Evolutionary conservation across 2,888 invertebrate genomes (phyloP).

Genomic region (Epinotia bilunana): DNA sequence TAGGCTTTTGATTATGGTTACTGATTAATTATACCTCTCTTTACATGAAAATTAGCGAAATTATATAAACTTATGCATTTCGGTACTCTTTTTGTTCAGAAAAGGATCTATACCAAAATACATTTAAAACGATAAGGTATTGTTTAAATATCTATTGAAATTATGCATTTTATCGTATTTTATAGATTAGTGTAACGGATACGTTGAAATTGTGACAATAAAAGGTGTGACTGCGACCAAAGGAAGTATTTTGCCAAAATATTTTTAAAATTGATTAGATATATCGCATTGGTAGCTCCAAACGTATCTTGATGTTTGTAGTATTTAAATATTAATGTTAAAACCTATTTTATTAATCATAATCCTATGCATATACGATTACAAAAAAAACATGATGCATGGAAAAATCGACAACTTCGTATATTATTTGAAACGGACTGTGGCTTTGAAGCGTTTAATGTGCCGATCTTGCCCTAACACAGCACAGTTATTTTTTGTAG

Average conservation of each 20-base stretch:
- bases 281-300: constrained; percentile 12
- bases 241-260: constrained; percentile 54
- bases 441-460: too few species aligned
- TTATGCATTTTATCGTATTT: constrained; percentile 33
- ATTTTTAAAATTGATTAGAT: constrained; percentile 38
- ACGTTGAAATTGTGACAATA: constrained; percentile 57
- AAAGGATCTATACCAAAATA: constrained; percentile 24
- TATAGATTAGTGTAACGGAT: constrained; percentile 30
- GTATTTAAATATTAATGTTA: not conserved
- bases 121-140: not conserved
- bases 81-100: constrained; percentile 19
- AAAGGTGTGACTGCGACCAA: constrained; percentile 52
- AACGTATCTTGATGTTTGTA: constrained; percentile 35
- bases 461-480: too few species aligned
- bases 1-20: not conserved
- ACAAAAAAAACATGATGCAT: not conserved
- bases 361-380: not conserved
- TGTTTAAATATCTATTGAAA: not conserved
- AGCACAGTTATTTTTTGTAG: too few species aligned
- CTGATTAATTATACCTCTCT: too few species aligned
- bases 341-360: constrained; percentile 1
- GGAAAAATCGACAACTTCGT: not conserved
- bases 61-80: constrained; percentile 11
- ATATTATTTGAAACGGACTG: too few species aligned
- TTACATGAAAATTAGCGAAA: not conserved